phyloP scores from a whole-genome alignment of 2,113 vertebrate genomes.

The Oncorhynchus kisutch region DNA sequence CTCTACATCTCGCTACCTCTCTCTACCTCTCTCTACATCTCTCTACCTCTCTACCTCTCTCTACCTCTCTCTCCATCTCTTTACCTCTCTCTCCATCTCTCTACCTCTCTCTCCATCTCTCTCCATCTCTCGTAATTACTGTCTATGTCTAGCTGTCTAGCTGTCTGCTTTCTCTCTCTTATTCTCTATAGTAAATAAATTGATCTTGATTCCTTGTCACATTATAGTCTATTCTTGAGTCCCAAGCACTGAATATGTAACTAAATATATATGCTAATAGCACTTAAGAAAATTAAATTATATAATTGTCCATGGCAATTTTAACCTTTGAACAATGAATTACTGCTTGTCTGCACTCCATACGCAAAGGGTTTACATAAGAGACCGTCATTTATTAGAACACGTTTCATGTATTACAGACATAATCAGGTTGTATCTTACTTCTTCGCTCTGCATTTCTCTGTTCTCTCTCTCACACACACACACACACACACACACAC shows the following conservation, averaged over 20 bases:
- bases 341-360: slow-evolving; percentile 41
- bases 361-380: slow-evolving; percentile 61
- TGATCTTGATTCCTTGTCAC: slow-evolving; percentile 33
- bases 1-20: too few species aligned
- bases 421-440: not conserved
- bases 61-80: too few species aligned
- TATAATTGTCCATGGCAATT: slow-evolving; percentile 47
- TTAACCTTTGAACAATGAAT: slow-evolving; percentile 57
- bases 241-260: slow-evolving; percentile 32
- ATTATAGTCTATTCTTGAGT: slow-evolving; percentile 15
- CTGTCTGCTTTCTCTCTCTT: slow-evolving; percentile 7
- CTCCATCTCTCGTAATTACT: not conserved
- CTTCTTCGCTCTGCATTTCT: not conserved
- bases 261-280: slow-evolving; percentile 59
- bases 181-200: slow-evolving; percentile 18
- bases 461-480: not conserved
- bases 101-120: not conserved
- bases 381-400: slow-evolving; percentile 46
- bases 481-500: not conserved
- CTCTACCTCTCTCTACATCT: too few species aligned
- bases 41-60: not conserved
- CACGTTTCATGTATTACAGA: slow-evolving; percentile 18
- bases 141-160: slow-evolving; percentile 2
- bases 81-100: not conserved
- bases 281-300: slow-evolving; percentile 66